A percentile compares a stretch with the other conserved stretches of the same genome.
Evolutionary conservation across 2,113 vertebrate species (phyloP).

Genomic region (Isurus oxyrinchus): DNA sequence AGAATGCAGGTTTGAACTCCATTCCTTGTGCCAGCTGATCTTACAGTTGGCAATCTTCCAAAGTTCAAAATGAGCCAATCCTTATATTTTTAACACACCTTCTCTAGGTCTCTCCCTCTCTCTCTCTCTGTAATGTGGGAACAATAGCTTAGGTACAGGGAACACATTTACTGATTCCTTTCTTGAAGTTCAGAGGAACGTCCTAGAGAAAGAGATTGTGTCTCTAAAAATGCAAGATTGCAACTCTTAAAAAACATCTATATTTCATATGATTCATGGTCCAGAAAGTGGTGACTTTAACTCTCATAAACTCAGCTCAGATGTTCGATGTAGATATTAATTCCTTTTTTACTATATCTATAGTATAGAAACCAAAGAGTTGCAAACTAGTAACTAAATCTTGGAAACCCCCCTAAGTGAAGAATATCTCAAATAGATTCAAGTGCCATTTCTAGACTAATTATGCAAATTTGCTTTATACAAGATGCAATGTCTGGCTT

Average conservation of each 20-base stretch:
- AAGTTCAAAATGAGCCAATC: not conserved
- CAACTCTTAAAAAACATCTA: not conserved
- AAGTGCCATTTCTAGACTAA: not conserved
- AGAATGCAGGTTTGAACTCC: not conserved
- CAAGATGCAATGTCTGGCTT: conserved; percentile 8
- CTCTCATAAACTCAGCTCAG: not conserved
- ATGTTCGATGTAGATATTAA: not conserved
- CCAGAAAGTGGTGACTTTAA: not conserved
- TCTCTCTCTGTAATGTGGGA: not conserved
- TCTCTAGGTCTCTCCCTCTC: not conserved
- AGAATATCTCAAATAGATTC: conserved; percentile 24
- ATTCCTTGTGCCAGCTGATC: not conserved
- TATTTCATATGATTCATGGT: not conserved
- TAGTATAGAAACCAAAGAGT: not conserved
- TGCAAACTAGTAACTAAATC: not conserved
- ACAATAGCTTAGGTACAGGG: not conserved
- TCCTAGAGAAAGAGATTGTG: not conserved
- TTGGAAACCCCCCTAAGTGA: conserved; percentile 26
- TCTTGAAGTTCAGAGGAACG: not conserved
- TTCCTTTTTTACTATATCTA: not conserved
- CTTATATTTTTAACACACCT: not conserved
- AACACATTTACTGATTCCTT: not conserved
- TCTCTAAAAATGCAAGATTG: not conserved
- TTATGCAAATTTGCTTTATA: not conserved
- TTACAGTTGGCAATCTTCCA: not conserved